Evolutionary conservation across 2,113 vertebrate genomes (phyloP).

Genomic region (Centrocercus urophasianus): DNA sequence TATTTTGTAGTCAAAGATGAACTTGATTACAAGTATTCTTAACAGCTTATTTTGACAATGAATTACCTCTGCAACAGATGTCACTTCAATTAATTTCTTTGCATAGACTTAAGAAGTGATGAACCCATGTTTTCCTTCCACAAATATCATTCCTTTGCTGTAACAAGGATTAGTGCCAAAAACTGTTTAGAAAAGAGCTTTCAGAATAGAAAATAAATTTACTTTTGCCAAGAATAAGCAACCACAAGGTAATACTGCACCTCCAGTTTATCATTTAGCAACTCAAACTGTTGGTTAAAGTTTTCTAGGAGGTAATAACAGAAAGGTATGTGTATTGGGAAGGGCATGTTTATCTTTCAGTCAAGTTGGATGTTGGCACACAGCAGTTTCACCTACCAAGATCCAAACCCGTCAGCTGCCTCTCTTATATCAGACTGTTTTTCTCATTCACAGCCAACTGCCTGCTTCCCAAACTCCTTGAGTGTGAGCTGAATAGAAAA

Average conservation of each 20-base stretch:
- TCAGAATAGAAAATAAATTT: constrained; percentile 23
- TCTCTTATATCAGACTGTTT: background rate
- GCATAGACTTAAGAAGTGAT: background rate
- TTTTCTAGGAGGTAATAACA: constrained; percentile 42
- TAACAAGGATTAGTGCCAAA: background rate
- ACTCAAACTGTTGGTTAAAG: constrained; percentile 11
- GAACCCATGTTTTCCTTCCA: background rate
- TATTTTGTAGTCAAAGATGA: background rate
- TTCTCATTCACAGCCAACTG: background rate
- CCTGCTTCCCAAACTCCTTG: background rate
- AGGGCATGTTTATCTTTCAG: constrained; percentile 45
- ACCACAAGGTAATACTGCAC: background rate
- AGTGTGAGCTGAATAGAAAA: background rate
- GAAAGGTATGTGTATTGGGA: constrained; percentile 34
- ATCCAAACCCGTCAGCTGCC: background rate
- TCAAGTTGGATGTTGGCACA: background rate
- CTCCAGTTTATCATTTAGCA: constrained; percentile 3
- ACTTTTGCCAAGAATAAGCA: background rate
- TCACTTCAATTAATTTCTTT: background rate
- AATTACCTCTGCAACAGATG: background rate
- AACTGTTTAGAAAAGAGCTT: background rate
- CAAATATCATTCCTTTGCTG: background rate
- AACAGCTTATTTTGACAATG: background rate
- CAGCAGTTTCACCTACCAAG: background rate
- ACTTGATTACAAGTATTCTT: background rate